phyloP scores from a whole-genome alignment of 2,888 invertebrate species.

The Eristalis arbustorum region DNA sequence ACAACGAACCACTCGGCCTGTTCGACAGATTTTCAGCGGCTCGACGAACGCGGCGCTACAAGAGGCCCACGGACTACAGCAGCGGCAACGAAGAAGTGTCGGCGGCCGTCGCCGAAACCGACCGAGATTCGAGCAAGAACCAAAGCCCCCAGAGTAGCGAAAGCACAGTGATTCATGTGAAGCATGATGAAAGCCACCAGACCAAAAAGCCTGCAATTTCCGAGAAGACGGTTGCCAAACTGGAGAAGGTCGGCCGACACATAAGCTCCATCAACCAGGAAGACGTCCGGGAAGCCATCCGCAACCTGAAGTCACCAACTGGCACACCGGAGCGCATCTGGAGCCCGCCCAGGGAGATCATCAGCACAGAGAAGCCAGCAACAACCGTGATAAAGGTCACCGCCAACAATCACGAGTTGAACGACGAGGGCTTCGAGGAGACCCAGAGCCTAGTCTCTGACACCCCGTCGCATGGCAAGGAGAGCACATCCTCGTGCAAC shows the following conservation, averaged over 20 bases:
- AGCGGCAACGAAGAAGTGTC: slow-evolving; percentile 83
- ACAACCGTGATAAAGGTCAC: slow-evolving; percentile 73
- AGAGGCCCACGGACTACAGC: slow-evolving; percentile 84
- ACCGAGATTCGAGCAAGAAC: slow-evolving; percentile 38
- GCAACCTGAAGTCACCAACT: slow-evolving; percentile 84
- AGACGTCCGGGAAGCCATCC: slow-evolving; percentile 86
- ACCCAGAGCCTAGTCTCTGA: slow-evolving; percentile 93
- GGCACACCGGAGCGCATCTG: slow-evolving; percentile 84
- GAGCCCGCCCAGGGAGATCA: slow-evolving; percentile 80
- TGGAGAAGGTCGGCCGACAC: slow-evolving; percentile 82
- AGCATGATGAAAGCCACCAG: slow-evolving; percentile 79
- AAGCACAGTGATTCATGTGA: slow-evolving; percentile 78
- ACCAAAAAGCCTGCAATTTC: slow-evolving; percentile 78
- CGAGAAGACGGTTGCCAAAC: slow-evolving; percentile 75
- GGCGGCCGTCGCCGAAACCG: slow-evolving; percentile 77
- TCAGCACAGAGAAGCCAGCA: slow-evolving; percentile 71
- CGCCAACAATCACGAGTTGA: slow-evolving; percentile 82
- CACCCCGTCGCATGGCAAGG: slow-evolving; percentile 89
- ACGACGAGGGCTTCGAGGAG: slow-evolving; percentile 95
- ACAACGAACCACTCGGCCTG: slow-evolving; percentile 83
- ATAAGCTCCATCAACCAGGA: slow-evolving; percentile 87
- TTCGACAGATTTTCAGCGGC: slow-evolving; percentile 92
- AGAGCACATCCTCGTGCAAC: slow-evolving; percentile 87
- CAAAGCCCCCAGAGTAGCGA: slow-evolving; percentile 40
- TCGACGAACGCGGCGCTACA: slow-evolving; percentile 90